Base-by-base conservation (phyloP, 2,888 invertebrate genomes). In the Agrotis exclamationis region DNA sequence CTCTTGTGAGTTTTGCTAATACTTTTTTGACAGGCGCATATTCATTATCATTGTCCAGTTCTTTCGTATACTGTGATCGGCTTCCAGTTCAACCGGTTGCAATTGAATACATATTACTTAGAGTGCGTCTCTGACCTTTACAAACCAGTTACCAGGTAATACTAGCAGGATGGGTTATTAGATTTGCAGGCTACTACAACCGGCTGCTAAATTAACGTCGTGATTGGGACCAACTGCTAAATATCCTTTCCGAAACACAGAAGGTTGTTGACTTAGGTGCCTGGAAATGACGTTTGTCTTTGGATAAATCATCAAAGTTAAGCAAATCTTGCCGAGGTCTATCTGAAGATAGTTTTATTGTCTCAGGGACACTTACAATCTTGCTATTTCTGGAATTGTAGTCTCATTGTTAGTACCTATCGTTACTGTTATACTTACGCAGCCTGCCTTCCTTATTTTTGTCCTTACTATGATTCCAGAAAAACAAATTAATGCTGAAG, bases 401-500 rank as follows among this genome's bases (percentile, higher is more conserved):
- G 28, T 28, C 6, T 28, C 28, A 28, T 28, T 28, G 5, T 28
- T 33, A 33, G 33, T 33, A 28, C 24, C 3, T 28, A 7, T 33
- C 7, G 7, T 33, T 6, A 33, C 39, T 39, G 9, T 39, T 39
- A 39, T 39, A 39, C 39, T 13, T 28, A 51, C n/a, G 39, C 1
- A 67, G 18, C 2, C 4, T n/a, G 20, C 13, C 1, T 9, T 7
- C 11, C 16, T 14, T 24, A 45, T 24, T 28, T 0, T 24, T 14
- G 1, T 48, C 0, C 6, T 47, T 45, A 50, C 3, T 28, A 16
- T 48, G 16, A 13, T 80, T 93, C 3, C 90, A 94, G 94, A 93
- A 91, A 71, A 91, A 90, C 14, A 87, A 88, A 65, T 53, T 77
- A 3, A 85, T 94, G 0, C 84, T 94, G 14, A 87, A 91, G 80